These are phyloP conservation scores for Chloropsis hardwickii DNA, from an alignment of 2,113 vertebrate species.

Conservation along the genomic window DNA sequence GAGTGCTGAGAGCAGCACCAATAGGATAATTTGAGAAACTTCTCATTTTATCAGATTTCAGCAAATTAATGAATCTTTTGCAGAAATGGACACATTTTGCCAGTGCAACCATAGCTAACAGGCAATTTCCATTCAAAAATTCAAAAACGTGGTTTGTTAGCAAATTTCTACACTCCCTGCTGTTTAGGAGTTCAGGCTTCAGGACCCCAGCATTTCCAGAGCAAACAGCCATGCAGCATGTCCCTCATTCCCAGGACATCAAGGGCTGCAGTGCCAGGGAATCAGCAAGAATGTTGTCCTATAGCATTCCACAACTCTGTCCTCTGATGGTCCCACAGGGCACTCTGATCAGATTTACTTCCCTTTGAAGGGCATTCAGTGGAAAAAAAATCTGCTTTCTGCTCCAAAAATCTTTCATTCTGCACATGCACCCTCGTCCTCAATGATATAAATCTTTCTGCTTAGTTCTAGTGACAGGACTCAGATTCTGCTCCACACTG, in stretches of 20 bases:
- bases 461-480: background rate
- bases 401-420: background rate
- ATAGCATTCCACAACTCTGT: background rate
- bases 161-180: background rate
- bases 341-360: background rate
- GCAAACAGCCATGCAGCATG: background rate
- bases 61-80: background rate
- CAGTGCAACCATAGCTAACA: background rate
- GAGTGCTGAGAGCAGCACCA: background rate
- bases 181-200: background rate
- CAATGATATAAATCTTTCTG: background rate
- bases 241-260: accelerated
- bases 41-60: background rate
- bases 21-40: background rate
- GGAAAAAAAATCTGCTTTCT: background rate
- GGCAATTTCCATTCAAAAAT: background rate
- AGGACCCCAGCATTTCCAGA: background rate
- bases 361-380: background rate
- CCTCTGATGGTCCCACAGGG: background rate
- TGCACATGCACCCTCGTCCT: background rate
- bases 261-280: background rate
- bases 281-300: background rate
- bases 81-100: background rate
- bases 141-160: background rate
- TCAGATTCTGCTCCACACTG: background rate